Percentiles rank a stretch among this genome's conserved stretches.
Evolutionary conservation across 1,140 invertebrate species (phyloP).

Genomic region (Oreohelix idahoensis): DNA sequence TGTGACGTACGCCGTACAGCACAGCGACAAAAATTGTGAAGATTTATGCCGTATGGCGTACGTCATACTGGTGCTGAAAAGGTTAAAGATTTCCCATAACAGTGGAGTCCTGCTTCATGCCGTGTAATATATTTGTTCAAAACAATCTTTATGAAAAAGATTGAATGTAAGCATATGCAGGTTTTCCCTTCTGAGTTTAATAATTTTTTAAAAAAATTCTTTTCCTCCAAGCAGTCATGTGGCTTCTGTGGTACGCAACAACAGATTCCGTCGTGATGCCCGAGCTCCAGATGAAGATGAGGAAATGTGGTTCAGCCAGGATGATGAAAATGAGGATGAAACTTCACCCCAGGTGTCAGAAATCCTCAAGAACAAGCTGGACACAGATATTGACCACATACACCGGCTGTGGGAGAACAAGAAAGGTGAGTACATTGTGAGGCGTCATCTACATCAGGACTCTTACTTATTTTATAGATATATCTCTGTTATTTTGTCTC

Average conservation of each 20-base stretch:
- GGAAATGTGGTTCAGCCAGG: slow-evolving; percentile 99
- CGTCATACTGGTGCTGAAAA: too few relatives aligned
- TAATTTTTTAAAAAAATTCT: slow-evolving; percentile 1
- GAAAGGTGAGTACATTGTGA: slow-evolving; percentile 55
- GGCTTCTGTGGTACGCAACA: slow-evolving; percentile 73
- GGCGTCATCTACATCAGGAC: neutral
- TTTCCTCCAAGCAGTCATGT: slow-evolving; percentile 47
- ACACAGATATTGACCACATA: slow-evolving; percentile 78
- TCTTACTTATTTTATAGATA: too few relatives aligned
- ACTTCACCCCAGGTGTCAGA: slow-evolving; percentile 63
- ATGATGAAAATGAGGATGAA: slow-evolving; percentile 89
- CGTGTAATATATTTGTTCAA: too few relatives aligned
- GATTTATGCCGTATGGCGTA: too few relatives aligned
- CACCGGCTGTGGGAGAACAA: slow-evolving; percentile 74
- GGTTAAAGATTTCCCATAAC: too few relatives aligned
- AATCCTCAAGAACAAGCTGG: slow-evolving; percentile 73
- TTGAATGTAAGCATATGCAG: too few relatives aligned
- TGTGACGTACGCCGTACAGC: too few relatives aligned
- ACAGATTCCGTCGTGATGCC: slow-evolving; percentile 90
- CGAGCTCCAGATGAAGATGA: slow-evolving; percentile 96
- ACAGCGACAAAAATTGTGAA: too few relatives aligned
- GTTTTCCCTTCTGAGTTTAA: too few relatives aligned
- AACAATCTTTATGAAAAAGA: too few relatives aligned
- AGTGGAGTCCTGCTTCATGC: too few relatives aligned
- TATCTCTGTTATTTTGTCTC: too few relatives aligned